These are phyloP conservation scores for Galerucella calmariensis DNA, from an alignment of 2,888 invertebrate species.

Conservation along the genomic window DNA sequence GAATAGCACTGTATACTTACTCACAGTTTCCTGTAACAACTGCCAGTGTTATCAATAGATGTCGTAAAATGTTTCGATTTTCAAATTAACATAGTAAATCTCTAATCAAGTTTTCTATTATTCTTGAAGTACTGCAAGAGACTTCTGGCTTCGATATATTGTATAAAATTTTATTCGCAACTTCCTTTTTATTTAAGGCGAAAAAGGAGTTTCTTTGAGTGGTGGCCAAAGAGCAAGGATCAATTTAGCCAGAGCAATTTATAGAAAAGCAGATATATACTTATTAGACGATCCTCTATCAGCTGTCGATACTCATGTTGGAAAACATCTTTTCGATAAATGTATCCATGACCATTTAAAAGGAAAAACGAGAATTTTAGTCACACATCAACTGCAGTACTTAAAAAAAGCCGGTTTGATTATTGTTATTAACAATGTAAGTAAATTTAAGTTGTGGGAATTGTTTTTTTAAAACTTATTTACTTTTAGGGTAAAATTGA, in stretches of 20 bases:
- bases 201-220: constrained; percentile 34
- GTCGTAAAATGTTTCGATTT: not conserved
- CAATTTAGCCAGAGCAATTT: constrained; percentile 33
- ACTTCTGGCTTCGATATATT: no score
- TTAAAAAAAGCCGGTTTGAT: constrained; percentile 74
- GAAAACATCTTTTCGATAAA: constrained; percentile 70
- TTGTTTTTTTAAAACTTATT: no score
- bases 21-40: constrained; percentile 28
- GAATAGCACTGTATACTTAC: no score
- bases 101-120: no score
- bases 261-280: constrained; percentile 29
- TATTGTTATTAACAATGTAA: constrained; percentile 73
- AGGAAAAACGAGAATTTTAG: constrained; percentile 79
- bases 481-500: constrained; percentile 46
- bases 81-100: no score
- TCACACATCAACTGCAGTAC: constrained; percentile 88
- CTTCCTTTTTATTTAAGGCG: constrained; percentile 8
- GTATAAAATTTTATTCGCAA: no score
- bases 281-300: constrained; percentile 35
- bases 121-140: no score
- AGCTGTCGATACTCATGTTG: constrained; percentile 37
- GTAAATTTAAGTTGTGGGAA: constrained; percentile 28
- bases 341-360: constrained; percentile 72
- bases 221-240: constrained; percentile 38
- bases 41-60: not conserved